Percentiles rank a stretch among this genome's conserved stretches.
These are phyloP conservation scores for Clepsis dumicolana DNA, from an alignment of 2,888 invertebrate species.

Conservation along the genomic window DNA sequence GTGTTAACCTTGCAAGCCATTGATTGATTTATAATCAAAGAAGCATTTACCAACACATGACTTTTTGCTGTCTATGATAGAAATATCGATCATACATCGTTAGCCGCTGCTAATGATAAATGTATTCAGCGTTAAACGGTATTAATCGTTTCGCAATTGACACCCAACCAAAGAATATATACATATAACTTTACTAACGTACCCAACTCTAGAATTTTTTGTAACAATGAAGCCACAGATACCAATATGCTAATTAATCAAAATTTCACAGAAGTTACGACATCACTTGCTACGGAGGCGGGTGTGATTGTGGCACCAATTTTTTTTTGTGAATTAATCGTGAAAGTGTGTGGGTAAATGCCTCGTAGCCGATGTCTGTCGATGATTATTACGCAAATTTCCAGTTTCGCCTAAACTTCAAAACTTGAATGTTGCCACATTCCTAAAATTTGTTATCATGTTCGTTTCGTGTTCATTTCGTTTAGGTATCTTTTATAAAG, in stretches of 20 bases:
- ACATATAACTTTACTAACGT: no score
- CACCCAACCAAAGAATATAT: no score
- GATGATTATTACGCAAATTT: constrained; percentile 40
- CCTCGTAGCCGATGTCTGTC: constrained; percentile 52
- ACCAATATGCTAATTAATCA: constrained; percentile 69
- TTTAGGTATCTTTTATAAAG: background rate
- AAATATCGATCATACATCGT: constrained; percentile 34
- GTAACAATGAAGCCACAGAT: constrained; percentile 56
- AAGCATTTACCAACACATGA: constrained; percentile 23
- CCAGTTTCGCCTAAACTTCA: constrained; percentile 31
- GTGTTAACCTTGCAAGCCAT: constrained; percentile 15
- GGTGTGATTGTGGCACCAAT: constrained; percentile 53
- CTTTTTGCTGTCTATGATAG: constrained; percentile 19
- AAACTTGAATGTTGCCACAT: constrained; percentile 30
- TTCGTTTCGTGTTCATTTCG: background rate
- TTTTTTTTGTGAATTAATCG: constrained; percentile 60
- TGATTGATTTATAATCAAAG: constrained; percentile 31
- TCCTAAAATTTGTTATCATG: constrained; percentile 10
- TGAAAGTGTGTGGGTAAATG: constrained; percentile 67
- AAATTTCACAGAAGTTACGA: constrained; percentile 58
- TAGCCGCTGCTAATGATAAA: constrained; percentile 31
- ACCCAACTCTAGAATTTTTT: constrained; percentile 45
- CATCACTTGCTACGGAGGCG: constrained; percentile 49
- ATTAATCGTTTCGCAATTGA: constrained; percentile 38
- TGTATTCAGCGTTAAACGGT: constrained; percentile 25